A percentile compares a stretch with the other conserved stretches of the same genome.
Evolutionary conservation across 53 echinoderm and acorn worm genomes (phyloP).

Genomic region (Holothuria leucospilota): DNA sequence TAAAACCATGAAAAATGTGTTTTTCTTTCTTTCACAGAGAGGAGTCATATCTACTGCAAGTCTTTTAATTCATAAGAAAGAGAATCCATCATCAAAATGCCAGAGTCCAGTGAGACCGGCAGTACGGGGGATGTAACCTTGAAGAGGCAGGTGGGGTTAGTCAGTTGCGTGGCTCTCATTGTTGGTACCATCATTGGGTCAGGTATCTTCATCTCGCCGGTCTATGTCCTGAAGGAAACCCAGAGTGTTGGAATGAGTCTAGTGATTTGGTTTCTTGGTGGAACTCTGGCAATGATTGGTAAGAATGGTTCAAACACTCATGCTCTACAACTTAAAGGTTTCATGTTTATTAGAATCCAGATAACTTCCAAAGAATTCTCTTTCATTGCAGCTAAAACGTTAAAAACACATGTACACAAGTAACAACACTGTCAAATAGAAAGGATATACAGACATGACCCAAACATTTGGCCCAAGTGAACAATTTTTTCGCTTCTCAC

Average conservation of each 20-base stretch:
- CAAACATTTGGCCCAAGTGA: no score
- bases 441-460: no score
- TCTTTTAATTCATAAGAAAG: neutral
- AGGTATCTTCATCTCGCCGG: constrained; percentile 93
- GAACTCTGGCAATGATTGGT: constrained; percentile 75
- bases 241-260: constrained; percentile 98
- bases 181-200: constrained; percentile 95
- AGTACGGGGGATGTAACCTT: constrained; percentile 31
- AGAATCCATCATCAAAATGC: neutral
- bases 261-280: constrained; percentile 84
- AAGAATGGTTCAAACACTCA: constrained; percentile 10
- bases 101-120: neutral
- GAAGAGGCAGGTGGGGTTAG: constrained; percentile 75
- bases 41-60: neutral
- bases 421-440: no score
- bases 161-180: constrained; percentile 84
- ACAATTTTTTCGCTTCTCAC: no score
- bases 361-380: no score
- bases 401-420: no score
- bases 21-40: neutral
- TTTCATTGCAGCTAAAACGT: no score
- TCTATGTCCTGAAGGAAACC: constrained; percentile 86
- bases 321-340: no score
- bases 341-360: no score
- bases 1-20: no score